phyloP scores from a whole-genome alignment of 2,113 vertebrate species.

The Tretioscincus oriximinensis region DNA sequence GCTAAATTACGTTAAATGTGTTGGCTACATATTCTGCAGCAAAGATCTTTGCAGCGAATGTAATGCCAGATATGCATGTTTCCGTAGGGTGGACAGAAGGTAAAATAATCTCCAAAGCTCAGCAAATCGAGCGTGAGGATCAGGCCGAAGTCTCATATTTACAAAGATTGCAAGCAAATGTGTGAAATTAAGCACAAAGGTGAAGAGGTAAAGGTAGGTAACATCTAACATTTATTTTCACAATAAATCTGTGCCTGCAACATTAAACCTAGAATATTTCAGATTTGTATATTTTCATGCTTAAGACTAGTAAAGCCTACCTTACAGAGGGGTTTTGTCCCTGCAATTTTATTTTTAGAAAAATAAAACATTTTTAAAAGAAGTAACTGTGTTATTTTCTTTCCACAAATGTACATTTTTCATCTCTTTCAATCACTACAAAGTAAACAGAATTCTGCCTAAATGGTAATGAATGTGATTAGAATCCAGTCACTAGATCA shows the following conservation, averaged over 20 bases:
- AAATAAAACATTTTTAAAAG: neutral
- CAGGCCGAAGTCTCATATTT: neutral
- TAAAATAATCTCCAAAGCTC: too few relatives aligned
- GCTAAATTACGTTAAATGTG: too few relatives aligned
- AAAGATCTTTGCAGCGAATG: too few relatives aligned
- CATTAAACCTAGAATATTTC: too few relatives aligned
- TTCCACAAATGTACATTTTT: too few relatives aligned
- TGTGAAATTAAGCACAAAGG: slow-evolving; percentile 12
- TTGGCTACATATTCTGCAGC: too few relatives aligned
- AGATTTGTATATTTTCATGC: neutral
- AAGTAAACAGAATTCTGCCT: neutral
- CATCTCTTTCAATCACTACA: neutral
- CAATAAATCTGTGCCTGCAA: neutral
- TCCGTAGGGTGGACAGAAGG: too few relatives aligned
- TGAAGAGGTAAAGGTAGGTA: slow-evolving; percentile 13
- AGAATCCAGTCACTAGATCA: too few relatives aligned
- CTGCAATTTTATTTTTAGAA: neutral
- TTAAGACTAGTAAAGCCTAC: neutral
- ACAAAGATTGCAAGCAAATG: slow-evolving; percentile 8
- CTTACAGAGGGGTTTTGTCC: neutral
- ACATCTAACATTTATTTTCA: neutral
- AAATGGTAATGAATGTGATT: neutral
- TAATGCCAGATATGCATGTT: too few relatives aligned
- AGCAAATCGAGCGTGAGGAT: too few relatives aligned
- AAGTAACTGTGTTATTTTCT: neutral